Base-by-base conservation (phyloP, 2,888 invertebrate genomes). In the Pseudococcus jackbeardsleyi region DNA sequence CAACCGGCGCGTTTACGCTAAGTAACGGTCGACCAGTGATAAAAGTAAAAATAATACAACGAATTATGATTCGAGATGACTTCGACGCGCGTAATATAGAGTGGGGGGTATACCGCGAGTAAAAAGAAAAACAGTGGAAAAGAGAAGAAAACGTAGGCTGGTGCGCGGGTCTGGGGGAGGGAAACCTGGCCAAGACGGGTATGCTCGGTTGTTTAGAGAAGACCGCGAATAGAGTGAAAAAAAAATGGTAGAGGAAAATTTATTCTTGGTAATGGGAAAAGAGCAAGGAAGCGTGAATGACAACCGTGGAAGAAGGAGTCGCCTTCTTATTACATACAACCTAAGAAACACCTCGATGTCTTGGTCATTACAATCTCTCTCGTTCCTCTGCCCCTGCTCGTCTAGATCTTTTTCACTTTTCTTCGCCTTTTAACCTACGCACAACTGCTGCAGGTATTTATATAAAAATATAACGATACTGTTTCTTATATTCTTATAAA, bases 221-320 rank as follows among this genome's bases (percentile, higher is more conserved):
- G 48, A 84, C 48, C 50, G 54, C 54, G 84, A 50, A 19, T 68
- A 77, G 72, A 79, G 50, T 84, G 88, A 54, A 89, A 88, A 79
- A 77, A 86, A 82, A 88, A 82, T 82, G 89, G 82, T 79, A 88
- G 77, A 84, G 89, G 86, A 84, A 87, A 84, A 84, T 82, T 79
- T 86, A 89, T 77, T 54, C 50, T 48, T 72, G 5, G 82, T 88
- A 88, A 84, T 77, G 84, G 89, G 77, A 85, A 88, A 88, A 89
- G 84, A 89, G 79, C 85, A 85, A 89, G 89, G 89, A 89, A 89
- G 89, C 86, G 86, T 88, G 88, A 86, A 88, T 86, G 89, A 89
- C 88, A 89, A 89, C 87, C 85, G 85, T 88, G 59, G 84, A 88
- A 89, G 90, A 89, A 90, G 89, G 88, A 88, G 89, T 82, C 82